Base-by-base conservation (phyloP, 2,797 vertebrate genomes). In the Ptychobarbus kaznakovi region DNA sequence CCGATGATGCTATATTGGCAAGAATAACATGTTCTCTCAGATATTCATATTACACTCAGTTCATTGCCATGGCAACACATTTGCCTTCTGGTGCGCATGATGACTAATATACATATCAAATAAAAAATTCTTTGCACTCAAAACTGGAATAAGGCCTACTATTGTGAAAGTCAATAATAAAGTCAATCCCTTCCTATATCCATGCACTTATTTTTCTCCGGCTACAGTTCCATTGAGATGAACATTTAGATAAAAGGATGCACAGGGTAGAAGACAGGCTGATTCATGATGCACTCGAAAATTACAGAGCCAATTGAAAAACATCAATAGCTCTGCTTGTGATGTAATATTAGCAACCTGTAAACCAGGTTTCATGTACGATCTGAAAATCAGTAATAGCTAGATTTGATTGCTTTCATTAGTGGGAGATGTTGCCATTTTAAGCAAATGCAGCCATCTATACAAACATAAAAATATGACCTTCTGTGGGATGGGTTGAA, bases 41-140 rank as follows among this genome's bases (percentile, higher is more conserved):
- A 78, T 42, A 25, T 46, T 5, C 25, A 40, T 44, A 40, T 38
- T 40, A 20, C 22, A 18, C 38, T 70, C 20, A 15, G 18, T 18
- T 53, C 22, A 81, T 74, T 81, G 53, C 77, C 86, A 81, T 84
- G 53, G 82, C 63, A 87, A 87, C 82, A 72, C n/a, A 3, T 1
- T 40, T 75, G n/a, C 49, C 82, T 58, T 76, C 32, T 79, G 61
- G 15, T 40, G 49, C 65, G 12, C 73, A 56, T 66, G 53, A 73
- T 51, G 38, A 66, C 77, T 76, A 69, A 84, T 76, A 68, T 63
- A n/a, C 16, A 42, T 2, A 42, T 0, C 6, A 42, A 2, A 42
- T 9, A 15, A 46, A 32, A 3, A 28, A 20, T 13, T 35, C 32
- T 35, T 51, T n/a, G 38, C 32, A 15, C 49, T 20, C 25, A 74